Base-by-base conservation (phyloP, 1,140 invertebrate species). In the Drosophila willistoni region DNA sequence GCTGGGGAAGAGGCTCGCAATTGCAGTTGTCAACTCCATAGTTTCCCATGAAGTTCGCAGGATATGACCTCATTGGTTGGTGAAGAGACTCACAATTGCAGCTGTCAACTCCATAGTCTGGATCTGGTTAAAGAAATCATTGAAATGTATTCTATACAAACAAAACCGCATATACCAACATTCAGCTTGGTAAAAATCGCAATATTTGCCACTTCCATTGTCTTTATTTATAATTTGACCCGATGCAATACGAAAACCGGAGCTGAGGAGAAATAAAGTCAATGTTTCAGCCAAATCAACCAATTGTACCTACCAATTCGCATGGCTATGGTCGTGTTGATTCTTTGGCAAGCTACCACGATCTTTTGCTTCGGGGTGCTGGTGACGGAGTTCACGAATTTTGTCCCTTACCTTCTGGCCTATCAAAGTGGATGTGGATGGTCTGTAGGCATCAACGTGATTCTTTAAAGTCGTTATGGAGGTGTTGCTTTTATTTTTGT, bases 171-270 rank as follows among this genome's bases (percentile, higher is more conserved):
- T 17, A 12, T 12, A 39, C 65, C 51, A 10, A 68, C 66, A 29
- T 39, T 68, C 19, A 51, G 44, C 3, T 22, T 19, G 17, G 17
- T 9, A 1, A 51, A 17, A 19, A 3, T n/a, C 9, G 13, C 10
- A 3, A 41, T 3, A n/a, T 7, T 2, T n/a, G 14, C 14, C 33
- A 19, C 5, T 25, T 9, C 1, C 7, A n/a, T 25, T 60, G 17
- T 1, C 7, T 51, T 44, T 63, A 12, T 51, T 19, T 1, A 9
- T 0, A 9, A 47, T 47, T 14, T 66, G 41, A 19, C 73, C 73
- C 7, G 73, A 72, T 10, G 44, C 14, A 2, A 76, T 61, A 29
- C 73, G 73, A 36, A 39, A 39, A 33, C 13, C 3, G 9, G 7
- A 14, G 7, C 73, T 72, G 4, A 13, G 13, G 47, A 61, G 36